These are phyloP conservation scores for Eulemur macaco DNA, from an alignment of 2,113 vertebrate species.

Conservation along the genomic window DNA sequence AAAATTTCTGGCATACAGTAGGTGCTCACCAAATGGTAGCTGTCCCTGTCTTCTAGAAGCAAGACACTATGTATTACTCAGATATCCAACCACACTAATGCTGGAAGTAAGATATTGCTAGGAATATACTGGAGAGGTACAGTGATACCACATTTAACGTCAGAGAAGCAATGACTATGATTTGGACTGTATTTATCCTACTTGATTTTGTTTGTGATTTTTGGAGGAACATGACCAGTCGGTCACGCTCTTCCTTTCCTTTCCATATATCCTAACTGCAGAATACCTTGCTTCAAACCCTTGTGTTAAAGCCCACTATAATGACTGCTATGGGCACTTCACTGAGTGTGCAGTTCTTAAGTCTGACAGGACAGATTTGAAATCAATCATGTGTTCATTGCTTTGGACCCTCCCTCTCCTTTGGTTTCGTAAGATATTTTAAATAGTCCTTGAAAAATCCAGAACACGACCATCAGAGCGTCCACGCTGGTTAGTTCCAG, in stretches of 20 bases:
- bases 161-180: background rate
- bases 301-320: background rate
- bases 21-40: background rate
- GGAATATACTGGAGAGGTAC: background rate
- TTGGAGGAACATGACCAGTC: background rate
- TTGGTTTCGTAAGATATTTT: background rate
- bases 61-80: background rate
- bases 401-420: background rate
- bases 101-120: background rate
- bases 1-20: background rate
- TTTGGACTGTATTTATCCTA: background rate
- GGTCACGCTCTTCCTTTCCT: background rate
- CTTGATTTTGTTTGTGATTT: background rate
- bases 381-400: background rate
- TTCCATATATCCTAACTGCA: background rate
- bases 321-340: background rate
- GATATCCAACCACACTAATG: background rate
- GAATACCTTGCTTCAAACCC: background rate
- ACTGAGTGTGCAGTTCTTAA: background rate
- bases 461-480: background rate
- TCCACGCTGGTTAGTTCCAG: background rate
- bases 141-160: background rate
- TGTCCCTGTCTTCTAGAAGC: background rate
- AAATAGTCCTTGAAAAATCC: background rate
- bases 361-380: background rate